Conservation (phyloP, 2,113 vertebrate genomes). For the Calyptomena viridis region DNA sequence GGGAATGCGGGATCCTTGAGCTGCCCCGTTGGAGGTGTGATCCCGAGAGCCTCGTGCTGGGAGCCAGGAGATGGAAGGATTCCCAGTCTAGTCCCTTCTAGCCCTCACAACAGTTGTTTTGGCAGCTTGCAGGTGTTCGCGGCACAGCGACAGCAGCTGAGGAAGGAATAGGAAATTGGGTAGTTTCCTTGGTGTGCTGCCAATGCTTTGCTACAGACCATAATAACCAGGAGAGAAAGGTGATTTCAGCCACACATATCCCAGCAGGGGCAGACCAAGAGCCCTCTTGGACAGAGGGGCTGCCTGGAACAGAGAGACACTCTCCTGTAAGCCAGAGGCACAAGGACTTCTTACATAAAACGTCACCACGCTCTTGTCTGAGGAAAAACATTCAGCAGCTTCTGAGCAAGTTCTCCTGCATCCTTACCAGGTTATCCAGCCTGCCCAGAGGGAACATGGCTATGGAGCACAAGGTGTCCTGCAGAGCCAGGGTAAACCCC, state of each 20-base stretch:
- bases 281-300: not conserved
- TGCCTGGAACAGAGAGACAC: not conserved
- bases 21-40: not conserved
- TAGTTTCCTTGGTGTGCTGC: not conserved
- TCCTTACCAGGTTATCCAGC: fast-evolving
- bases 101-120: not conserved
- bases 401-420: not conserved
- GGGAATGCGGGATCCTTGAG: not conserved
- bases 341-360: not conserved
- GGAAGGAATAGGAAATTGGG: not conserved
- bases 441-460: not conserved
- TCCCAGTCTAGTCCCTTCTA: not conserved
- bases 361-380: not conserved
- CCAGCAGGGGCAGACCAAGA: not conserved
- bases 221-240: not conserved
- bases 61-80: not conserved
- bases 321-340: not conserved
- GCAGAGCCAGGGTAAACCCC: not conserved
- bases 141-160: slow-evolving; percentile 4
- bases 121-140: slow-evolving; percentile 38
- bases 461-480: fast-evolving
- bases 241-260: not conserved
- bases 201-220: not conserved
- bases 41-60: not conserved
- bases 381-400: not conserved